phyloP scores from a whole-genome alignment of 2,797 vertebrate genomes.

The Pseudopleuronectes americanus region DNA sequence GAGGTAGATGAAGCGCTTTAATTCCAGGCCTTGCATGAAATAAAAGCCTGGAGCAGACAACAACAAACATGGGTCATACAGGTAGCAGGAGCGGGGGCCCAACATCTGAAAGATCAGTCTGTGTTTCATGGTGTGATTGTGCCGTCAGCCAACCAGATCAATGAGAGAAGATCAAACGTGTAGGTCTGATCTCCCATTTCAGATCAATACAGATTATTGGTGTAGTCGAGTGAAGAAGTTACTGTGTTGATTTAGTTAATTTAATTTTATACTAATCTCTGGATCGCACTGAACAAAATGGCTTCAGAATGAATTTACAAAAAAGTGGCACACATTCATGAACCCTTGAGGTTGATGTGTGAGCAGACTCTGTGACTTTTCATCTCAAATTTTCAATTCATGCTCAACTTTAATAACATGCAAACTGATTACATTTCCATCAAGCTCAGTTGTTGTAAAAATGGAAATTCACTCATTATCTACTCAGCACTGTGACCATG shows the following conservation, averaged over 20 bases:
- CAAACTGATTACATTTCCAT: too few species aligned
- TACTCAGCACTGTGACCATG: too few species aligned
- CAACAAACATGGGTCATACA: constrained; percentile 49
- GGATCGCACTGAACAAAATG: neutral
- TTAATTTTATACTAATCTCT: neutral
- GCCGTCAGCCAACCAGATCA: constrained; percentile 9
- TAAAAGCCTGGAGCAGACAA: constrained; percentile 32
- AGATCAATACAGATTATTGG: neutral
- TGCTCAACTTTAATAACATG: too few species aligned
- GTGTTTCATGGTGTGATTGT: constrained; percentile 12
- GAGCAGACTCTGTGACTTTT: too few species aligned
- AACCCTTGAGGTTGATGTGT: too few species aligned
- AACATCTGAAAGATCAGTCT: constrained; percentile 16
- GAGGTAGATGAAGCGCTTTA: constrained; percentile 50
- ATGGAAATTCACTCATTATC: too few species aligned
- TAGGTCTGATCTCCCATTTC: neutral
- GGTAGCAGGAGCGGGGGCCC: constrained; percentile 39
- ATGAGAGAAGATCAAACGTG: constrained; percentile 1
- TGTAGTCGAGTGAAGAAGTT: neutral
- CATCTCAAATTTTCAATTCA: too few species aligned
- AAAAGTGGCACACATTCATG: too few species aligned
- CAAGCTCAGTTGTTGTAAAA: too few species aligned
- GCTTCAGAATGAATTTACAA: too few species aligned
- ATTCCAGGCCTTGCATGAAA: constrained; percentile 38
- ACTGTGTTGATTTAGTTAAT: too few species aligned